phyloP scores from a whole-genome alignment of 92 coral and sea anemone genomes.

The Plumapathes pennacea region DNA sequence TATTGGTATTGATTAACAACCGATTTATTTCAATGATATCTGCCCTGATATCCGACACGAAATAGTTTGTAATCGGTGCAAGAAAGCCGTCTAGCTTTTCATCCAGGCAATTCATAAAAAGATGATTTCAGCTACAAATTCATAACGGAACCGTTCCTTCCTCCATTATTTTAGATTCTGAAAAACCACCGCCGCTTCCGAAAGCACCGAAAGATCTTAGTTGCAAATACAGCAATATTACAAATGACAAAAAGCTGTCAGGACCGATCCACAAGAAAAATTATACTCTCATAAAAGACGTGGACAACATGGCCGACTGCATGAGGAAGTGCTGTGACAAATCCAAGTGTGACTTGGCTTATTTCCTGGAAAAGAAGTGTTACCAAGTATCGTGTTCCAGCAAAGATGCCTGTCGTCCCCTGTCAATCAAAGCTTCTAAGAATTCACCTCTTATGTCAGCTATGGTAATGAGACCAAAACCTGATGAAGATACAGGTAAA shows the following conservation, averaged over 20 bases:
- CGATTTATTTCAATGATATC: too few relatives aligned
- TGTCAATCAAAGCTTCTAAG: conserved; percentile 53
- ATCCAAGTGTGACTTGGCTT: conserved; percentile 77
- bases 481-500: conserved; percentile 64
- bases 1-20: too few relatives aligned
- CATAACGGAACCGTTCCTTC: too few relatives aligned
- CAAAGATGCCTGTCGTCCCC: conserved; percentile 62
- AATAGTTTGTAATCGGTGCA: too few relatives aligned
- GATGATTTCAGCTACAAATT: too few relatives aligned
- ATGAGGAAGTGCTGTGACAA: conserved; percentile 87
- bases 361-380: conserved; percentile 68
- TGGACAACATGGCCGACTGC: conserved; percentile 72
- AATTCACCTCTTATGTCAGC: conserved; percentile 69
- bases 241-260: conserved; percentile 68
- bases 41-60: neutral
- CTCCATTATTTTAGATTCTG: conserved; percentile 18
- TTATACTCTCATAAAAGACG: conserved; percentile 69
- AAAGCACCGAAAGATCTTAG: conserved; percentile 67
- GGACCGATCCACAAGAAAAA: conserved; percentile 63
- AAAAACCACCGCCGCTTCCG: conserved; percentile 70
- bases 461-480: conserved; percentile 62
- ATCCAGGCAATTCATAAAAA: neutral
- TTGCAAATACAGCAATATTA: conserved; percentile 78
- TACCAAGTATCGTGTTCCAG: conserved; percentile 78
- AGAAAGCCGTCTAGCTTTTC: neutral